Evolutionary conservation across 2,797 vertebrate genomes (phyloP).

Genomic region (Artibeus lituratus): DNA sequence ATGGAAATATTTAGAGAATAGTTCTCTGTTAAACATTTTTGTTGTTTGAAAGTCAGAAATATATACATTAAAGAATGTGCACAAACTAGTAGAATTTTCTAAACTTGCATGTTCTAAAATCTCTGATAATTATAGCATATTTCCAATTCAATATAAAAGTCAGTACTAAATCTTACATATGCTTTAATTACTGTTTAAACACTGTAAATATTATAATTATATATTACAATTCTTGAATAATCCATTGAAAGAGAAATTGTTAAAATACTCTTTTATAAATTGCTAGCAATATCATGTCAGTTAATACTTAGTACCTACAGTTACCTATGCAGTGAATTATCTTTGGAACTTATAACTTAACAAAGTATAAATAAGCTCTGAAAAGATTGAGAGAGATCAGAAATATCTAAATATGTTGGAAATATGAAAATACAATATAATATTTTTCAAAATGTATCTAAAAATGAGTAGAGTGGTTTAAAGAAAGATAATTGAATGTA

Average conservation of each 20-base stretch:
- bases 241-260: not conserved
- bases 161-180: not conserved
- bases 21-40: not conserved
- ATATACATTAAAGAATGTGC: not conserved
- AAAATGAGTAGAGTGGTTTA: conserved; percentile 6
- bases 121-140: not conserved
- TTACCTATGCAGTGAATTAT: not conserved
- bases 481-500: not conserved
- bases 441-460: not conserved
- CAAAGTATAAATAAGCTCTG: not conserved
- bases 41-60: not conserved
- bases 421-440: not conserved
- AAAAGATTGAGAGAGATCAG: not conserved
- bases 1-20: not conserved
- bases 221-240: not conserved
- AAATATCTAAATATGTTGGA: not conserved
- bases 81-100: not conserved
- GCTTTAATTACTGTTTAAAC: not conserved
- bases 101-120: not conserved
- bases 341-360: not conserved
- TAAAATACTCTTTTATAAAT: not conserved
- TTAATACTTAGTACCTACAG: not conserved
- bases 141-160: not conserved
- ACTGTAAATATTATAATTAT: not conserved
- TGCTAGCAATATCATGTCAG: not conserved